Conservation (phyloP, 64 coral and sea anemone genomes). For the Exaiptasia diaphana region DNA sequence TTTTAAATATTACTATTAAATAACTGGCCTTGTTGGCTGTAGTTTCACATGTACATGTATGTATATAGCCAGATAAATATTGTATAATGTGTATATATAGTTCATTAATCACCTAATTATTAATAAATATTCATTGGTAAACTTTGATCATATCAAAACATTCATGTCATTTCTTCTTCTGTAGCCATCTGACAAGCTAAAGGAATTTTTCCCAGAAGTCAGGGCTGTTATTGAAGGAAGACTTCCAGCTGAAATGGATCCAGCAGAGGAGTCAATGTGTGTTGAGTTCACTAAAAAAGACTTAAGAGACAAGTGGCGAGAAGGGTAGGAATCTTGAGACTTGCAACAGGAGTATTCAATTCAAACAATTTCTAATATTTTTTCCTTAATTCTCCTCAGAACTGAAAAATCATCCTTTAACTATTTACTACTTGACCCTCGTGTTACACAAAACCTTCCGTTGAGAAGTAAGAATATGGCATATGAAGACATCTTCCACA, state of each 20-base stretch:
- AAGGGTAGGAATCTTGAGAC: constrained; percentile 36
- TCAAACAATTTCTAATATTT: neutral
- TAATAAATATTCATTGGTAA: too few relatives aligned
- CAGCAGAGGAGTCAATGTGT: constrained; percentile 50
- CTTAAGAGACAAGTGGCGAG: constrained; percentile 45
- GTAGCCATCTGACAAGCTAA: neutral
- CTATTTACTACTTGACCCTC: constrained; percentile 81
- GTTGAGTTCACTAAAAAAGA: constrained; percentile 32
- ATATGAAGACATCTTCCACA: constrained; percentile 32
- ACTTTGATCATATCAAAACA: too few relatives aligned
- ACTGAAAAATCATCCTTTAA: constrained; percentile 94
- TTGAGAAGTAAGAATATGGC: constrained; percentile 53
- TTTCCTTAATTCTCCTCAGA: constrained; percentile 32
- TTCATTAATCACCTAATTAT: too few relatives aligned
- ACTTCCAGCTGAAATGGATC: neutral
- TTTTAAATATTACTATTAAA: too few relatives aligned
- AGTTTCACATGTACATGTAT: too few relatives aligned
- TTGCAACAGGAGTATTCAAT: too few relatives aligned
- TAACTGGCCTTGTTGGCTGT: too few relatives aligned
- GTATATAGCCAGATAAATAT: too few relatives aligned
- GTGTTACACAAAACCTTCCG: constrained; percentile 77
- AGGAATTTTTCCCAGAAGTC: constrained; percentile 31
- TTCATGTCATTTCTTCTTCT: neutral
- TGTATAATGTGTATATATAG: too few relatives aligned
- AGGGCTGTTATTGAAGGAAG: constrained; percentile 21